phyloP scores from a whole-genome alignment of 2,888 invertebrate species.

The Cerastis rubricosa region DNA sequence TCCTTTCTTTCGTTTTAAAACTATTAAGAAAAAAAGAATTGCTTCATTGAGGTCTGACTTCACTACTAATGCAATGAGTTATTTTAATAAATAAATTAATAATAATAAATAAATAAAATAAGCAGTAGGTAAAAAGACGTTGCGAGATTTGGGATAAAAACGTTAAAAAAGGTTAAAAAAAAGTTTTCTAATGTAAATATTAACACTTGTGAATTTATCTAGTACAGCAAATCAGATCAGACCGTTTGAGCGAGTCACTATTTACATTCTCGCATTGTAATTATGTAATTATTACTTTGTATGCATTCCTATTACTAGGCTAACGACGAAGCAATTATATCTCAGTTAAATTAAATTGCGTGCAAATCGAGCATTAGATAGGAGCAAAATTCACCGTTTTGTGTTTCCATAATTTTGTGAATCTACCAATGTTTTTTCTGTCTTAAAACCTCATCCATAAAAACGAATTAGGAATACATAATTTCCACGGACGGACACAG shows the following conservation, averaged over 20 bases:
- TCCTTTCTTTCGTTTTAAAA: too few relatives aligned
- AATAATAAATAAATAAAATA: too few relatives aligned
- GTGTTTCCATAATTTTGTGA: too few relatives aligned
- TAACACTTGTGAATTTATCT: not conserved
- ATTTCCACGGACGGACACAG: not conserved
- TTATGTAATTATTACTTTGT: not conserved
- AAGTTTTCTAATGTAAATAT: too few relatives aligned
- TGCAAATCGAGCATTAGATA: not conserved
- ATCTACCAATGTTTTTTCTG: not conserved
- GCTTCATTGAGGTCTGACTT: not conserved
- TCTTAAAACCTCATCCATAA: not conserved
- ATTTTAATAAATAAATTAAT: too few relatives aligned
- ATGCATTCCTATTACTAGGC: conserved; percentile 2
- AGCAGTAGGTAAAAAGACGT: not conserved
- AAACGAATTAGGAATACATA: not conserved
- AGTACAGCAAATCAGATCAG: not conserved
- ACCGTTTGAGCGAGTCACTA: too few relatives aligned
- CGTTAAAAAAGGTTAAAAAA: too few relatives aligned
- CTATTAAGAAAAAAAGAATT: not conserved
- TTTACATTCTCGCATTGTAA: not conserved
- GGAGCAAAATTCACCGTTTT: not conserved
- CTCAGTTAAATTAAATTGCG: conserved; percentile 4
- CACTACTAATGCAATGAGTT: not conserved
- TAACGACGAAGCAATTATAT: conserved; percentile 5
- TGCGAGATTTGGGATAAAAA: not conserved